phyloP scores from a whole-genome alignment of 2,113 vertebrate species.

The Phyllostomus hastatus region DNA sequence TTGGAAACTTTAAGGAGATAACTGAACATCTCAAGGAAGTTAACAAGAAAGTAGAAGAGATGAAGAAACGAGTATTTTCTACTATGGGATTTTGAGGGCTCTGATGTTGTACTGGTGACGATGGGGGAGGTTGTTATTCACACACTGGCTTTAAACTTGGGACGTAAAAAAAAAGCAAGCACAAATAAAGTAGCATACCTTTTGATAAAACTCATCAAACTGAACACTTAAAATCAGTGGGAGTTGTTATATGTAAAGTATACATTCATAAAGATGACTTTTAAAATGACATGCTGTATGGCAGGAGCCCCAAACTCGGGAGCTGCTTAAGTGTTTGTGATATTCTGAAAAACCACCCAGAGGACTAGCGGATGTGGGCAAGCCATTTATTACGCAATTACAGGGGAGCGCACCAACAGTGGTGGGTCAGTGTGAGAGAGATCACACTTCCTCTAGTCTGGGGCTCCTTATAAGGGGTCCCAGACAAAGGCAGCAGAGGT shows the following conservation, averaged over 20 bases:
- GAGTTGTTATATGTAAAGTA: background rate
- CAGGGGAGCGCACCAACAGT: no score
- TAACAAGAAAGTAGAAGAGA: background rate
- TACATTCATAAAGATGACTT: background rate
- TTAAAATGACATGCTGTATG: background rate
- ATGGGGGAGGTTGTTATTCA: background rate
- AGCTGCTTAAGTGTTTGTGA: no score
- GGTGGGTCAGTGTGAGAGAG: no score
- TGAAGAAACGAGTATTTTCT: background rate
- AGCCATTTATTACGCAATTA: no score
- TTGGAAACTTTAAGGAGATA: background rate
- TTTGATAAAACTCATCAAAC: background rate
- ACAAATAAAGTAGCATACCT: constrained; percentile 11
- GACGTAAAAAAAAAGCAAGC: background rate
- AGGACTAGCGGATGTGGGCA: no score
- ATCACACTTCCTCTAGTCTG: no score
- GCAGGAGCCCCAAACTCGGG: no score
- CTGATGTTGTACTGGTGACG: background rate
- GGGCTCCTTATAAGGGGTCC: no score
- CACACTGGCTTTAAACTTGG: no score
- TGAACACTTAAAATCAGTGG: background rate
- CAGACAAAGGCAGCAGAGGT: no score
- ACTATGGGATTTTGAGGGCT: background rate
- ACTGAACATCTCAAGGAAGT: background rate
- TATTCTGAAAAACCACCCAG: no score